phyloP scores from a whole-genome alignment of 2,797 vertebrate genomes.

The Threskiornis aethiopicus region DNA sequence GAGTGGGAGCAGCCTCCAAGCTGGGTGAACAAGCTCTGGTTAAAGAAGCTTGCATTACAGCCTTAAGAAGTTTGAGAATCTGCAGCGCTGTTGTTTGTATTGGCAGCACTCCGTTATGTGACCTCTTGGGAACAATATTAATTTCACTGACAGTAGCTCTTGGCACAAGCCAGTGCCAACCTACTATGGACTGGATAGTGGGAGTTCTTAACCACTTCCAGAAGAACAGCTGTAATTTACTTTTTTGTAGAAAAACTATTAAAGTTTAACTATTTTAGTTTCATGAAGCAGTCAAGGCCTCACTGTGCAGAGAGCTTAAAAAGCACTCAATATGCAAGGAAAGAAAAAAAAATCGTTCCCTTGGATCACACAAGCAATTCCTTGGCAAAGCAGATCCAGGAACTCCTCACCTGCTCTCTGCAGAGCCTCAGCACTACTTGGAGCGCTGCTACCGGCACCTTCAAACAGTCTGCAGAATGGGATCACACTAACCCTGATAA shows the following conservation, averaged over 20 bases:
- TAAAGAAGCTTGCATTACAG: background rate
- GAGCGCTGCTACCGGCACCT: background rate
- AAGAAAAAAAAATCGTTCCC: background rate
- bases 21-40: background rate
- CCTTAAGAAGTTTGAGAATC: background rate
- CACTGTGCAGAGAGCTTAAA: background rate
- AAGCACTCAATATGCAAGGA: background rate
- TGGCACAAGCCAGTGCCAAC: conserved; percentile 12
- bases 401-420: background rate
- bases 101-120: background rate
- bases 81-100: background rate
- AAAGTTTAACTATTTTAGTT: background rate
- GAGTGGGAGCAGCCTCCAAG: background rate
- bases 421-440: background rate
- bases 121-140: conserved; percentile 34
- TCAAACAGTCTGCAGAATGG: background rate
- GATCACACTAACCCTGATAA: background rate
- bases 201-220: conserved; percentile 39
- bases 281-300: background rate
- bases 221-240: background rate
- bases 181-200: background rate
- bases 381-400: background rate
- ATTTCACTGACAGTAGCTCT: conserved; percentile 49
- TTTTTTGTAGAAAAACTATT: background rate
- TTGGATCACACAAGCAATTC: background rate